These are phyloP conservation scores for Danionella dracula DNA, from an alignment of 2,797 vertebrate species.

Conservation along the genomic window DNA sequence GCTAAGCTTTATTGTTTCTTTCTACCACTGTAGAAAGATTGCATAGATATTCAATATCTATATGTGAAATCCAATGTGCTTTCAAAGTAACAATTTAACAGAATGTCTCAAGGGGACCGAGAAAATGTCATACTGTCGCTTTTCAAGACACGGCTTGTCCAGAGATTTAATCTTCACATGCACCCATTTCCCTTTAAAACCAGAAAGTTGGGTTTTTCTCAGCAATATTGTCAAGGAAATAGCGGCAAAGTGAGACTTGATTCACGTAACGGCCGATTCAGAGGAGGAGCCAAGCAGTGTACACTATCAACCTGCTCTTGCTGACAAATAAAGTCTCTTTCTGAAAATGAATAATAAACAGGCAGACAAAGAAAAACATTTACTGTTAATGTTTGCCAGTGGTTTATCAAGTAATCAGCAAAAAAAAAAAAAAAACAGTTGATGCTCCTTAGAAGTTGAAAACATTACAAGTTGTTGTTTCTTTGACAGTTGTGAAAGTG, in stretches of 20 bases:
- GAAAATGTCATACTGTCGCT: background rate
- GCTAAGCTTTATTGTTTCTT: too few species aligned
- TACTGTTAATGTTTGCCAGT: background rate
- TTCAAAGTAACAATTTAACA: background rate
- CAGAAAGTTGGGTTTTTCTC: conserved; percentile 27
- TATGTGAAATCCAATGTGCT: too few species aligned
- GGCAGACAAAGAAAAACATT: background rate
- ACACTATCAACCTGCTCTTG: background rate
- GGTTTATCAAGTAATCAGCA: background rate
- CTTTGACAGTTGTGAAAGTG: background rate
- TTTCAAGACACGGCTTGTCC: background rate
- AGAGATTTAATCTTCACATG: background rate
- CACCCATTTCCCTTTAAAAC: conserved; percentile 21
- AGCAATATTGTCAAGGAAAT: background rate
- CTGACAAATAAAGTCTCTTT: background rate
- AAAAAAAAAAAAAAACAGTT: background rate
- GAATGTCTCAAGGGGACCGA: background rate
- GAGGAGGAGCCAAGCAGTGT: background rate
- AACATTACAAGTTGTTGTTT: background rate
- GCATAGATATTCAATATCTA: too few species aligned
- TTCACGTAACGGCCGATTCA: background rate
- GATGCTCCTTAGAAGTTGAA: background rate
- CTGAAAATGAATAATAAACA: background rate
- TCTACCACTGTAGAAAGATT: background rate
- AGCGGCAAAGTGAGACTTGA: background rate